These are phyloP conservation scores for Anolis sagrei DNA, from an alignment of 2,113 vertebrate species.

Conservation along the genomic window DNA sequence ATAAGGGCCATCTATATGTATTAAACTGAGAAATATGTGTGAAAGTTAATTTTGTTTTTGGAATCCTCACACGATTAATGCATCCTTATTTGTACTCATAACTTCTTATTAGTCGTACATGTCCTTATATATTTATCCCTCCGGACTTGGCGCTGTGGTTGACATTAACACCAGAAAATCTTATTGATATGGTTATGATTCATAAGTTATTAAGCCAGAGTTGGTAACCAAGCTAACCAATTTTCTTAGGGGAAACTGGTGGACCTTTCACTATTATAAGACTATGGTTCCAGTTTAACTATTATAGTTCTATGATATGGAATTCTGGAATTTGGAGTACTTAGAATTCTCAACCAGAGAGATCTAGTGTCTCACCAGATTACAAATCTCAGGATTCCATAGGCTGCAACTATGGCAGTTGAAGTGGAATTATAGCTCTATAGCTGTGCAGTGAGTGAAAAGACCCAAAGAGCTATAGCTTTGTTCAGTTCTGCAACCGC, in stretches of 20 bases:
- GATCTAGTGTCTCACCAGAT: too few species aligned
- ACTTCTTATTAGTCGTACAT: neutral
- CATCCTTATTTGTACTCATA: conserved; percentile 24
- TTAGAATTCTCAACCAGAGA: too few species aligned
- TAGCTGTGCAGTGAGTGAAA: too few species aligned
- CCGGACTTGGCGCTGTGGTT: neutral
- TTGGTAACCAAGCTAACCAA: neutral
- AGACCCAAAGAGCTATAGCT: neutral
- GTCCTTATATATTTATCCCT: neutral
- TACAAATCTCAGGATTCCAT: too few species aligned
- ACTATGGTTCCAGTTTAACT: too few species aligned
- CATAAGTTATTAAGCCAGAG: neutral
- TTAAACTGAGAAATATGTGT: conserved; percentile 41
- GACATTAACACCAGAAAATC: neutral
- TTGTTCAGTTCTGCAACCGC: neutral
- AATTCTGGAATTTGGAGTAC: too few species aligned
- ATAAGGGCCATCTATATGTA: conserved; percentile 33
- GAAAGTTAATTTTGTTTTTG: conserved; percentile 35
- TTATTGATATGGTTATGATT: neutral
- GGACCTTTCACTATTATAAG: too few species aligned
- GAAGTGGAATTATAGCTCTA: too few species aligned
- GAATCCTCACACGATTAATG: conserved; percentile 11
- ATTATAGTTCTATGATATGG: too few species aligned
- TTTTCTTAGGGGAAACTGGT: neutral
- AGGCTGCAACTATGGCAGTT: too few species aligned